Evolutionary conservation across 2,113 vertebrate genomes (phyloP).

Genomic region (Microcebus tavaratra): DNA sequence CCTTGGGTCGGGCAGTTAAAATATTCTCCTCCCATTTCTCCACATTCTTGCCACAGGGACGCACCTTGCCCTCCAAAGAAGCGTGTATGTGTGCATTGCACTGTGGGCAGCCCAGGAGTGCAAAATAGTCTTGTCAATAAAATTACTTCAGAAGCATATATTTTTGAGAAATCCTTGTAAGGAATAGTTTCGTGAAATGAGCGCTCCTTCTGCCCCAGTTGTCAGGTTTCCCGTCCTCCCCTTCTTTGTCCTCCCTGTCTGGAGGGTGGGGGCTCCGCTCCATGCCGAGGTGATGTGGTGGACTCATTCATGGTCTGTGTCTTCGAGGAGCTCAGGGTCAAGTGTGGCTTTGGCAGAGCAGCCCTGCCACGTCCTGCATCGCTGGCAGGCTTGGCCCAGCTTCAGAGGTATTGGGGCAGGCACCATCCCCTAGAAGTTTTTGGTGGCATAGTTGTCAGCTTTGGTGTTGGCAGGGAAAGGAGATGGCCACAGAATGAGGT

Average conservation of each 20-base stretch:
- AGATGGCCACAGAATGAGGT: background rate
- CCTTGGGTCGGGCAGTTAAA: too few relatives aligned
- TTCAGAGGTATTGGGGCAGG: background rate
- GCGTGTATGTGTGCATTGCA: too few relatives aligned
- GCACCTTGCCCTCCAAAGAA: too few relatives aligned
- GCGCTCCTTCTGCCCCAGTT: background rate
- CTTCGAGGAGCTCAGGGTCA: too few relatives aligned
- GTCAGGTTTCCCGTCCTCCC: background rate
- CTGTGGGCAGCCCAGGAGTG: too few relatives aligned
- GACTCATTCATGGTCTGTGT: background rate
- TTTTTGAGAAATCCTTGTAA: background rate
- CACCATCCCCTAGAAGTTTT: background rate
- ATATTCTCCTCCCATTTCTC: too few relatives aligned
- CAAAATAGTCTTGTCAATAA: too few relatives aligned
- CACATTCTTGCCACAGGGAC: too few relatives aligned
- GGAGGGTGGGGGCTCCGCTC: background rate
- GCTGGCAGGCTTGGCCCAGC: background rate
- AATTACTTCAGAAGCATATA: too few relatives aligned
- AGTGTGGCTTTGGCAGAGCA: background rate
- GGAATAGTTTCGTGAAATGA: background rate
- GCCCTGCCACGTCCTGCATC: fast-evolving
- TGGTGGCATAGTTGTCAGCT: background rate
- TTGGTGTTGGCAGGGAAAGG: background rate
- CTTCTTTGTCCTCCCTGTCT: background rate
- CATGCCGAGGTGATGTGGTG: background rate